Evolutionary conservation across 2,797 vertebrate genomes (phyloP).

Genomic region (Taeniopygia guttata): DNA sequence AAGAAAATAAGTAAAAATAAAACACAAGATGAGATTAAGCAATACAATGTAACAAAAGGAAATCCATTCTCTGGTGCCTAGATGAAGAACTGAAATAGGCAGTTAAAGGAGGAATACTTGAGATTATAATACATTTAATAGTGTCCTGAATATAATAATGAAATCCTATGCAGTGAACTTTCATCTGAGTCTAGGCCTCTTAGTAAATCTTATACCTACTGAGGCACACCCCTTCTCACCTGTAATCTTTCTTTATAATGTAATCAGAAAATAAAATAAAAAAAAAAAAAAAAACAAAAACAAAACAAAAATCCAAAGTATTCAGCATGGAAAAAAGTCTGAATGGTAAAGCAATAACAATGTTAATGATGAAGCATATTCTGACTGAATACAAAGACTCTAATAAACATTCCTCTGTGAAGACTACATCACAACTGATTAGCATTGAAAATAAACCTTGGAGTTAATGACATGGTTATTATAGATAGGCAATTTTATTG

Average conservation of each 20-base stretch:
- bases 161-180: neutral
- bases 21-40: neutral
- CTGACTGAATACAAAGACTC: neutral
- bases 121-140: neutral
- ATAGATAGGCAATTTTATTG: neutral
- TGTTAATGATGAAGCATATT: neutral
- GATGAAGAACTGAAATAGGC: neutral
- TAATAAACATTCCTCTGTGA: neutral
- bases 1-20: neutral
- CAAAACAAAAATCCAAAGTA: accelerated
- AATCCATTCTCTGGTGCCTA: neutral
- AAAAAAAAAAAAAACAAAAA: too few species aligned
- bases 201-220: neutral
- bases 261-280: neutral
- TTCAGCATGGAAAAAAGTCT: neutral
- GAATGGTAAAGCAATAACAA: neutral
- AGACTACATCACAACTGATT: neutral
- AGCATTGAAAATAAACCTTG: neutral
- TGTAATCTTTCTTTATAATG: neutral
- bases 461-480: neutral
- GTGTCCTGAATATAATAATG: neutral
- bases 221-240: neutral
- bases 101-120: neutral
- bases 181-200: neutral
- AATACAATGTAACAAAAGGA: neutral